Base-by-base conservation (phyloP, 2,888 invertebrate species). In the Dinocampus coccinellae region DNA sequence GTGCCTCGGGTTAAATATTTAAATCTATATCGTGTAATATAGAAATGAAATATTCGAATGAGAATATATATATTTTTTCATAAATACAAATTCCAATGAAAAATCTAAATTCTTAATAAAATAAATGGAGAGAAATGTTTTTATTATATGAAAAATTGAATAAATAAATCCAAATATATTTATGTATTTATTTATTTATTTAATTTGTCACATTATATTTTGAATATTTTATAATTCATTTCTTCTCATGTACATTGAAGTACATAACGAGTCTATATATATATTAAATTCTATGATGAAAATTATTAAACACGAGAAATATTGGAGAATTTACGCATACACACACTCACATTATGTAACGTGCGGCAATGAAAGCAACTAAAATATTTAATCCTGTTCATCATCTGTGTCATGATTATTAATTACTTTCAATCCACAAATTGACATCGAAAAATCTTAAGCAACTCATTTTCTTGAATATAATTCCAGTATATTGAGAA, bases 1-100 rank as follows among this genome's bases (percentile, higher is more conserved):
- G 53, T 73, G 72, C 72, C 73, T 47, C 58, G 68, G 72, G 75
- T 53, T 58, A 39, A n/a, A n/a, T 39, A 63, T 63, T 29, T 20
- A 34, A 52, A 69, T 62, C 53, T 58, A 58, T 58, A 58, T 58
- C n/a, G 58, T 33, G 33, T 33, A 47, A 60, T 61, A 60, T 34
- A 34, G 52, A 11, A 58, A 67, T 67, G 58, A 58, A 24, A 67
- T 36, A 47, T 63, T 26, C 22, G 42, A 42, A 20, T 58, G 22
- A 11, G 13, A 33, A 36, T 61, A 33, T 64, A 16, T 16, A 16
- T 10, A 33, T 22, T 55, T 16, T 22, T n/a, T n/a, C n/a, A n/a
- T n/a, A n/a, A n/a, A n/a, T n/a, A n/a, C n/a, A n/a, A n/a, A n/a
- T n/a, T n/a, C n/a, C n/a, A n/a, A n/a, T n/a, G n/a, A n/a, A n/a